These are phyloP conservation scores for Bacillus rossius DNA, from an alignment of 1,140 invertebrate species.

Conservation along the genomic window DNA sequence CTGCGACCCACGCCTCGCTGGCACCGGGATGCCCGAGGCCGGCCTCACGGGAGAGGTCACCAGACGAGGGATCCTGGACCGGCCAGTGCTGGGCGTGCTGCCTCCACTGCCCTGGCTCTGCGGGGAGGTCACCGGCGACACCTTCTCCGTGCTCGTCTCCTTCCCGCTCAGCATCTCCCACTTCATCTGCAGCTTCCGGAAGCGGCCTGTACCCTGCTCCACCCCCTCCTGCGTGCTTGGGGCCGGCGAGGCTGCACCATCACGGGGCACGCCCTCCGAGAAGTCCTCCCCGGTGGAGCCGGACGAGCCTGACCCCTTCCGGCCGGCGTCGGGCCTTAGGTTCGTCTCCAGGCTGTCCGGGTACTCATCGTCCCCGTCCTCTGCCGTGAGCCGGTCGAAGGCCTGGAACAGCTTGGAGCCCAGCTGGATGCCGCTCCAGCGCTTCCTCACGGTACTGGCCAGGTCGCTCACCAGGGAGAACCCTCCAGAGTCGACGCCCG, in stretches of 20 bases:
- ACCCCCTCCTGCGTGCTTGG: neutral
- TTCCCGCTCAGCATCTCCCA: constrained; percentile 71
- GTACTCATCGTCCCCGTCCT: constrained; percentile 65
- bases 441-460: constrained; percentile 53
- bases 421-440: constrained; percentile 66
- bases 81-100: constrained; percentile 13
- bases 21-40: constrained; percentile 6
- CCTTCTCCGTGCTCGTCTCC: constrained; percentile 4
- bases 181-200: constrained; percentile 74
- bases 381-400: constrained; percentile 60
- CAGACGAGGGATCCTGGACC: constrained; percentile 64
- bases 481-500: neutral
- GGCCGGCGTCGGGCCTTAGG: constrained; percentile 27
- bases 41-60: constrained; percentile 52
- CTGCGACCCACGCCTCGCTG: neutral
- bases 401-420: constrained; percentile 63
- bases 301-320: neutral
- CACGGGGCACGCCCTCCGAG: neutral
- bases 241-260: neutral
- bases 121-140: constrained; percentile 4
- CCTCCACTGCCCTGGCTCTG: neutral
- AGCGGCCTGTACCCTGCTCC: constrained; percentile 32
- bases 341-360: constrained; percentile 62
- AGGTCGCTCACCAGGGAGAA: constrained; percentile 36
- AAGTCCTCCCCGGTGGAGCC: constrained; percentile 7